phyloP scores from a whole-genome alignment of 2,888 invertebrate genomes.

The Trachelus stipa region DNA sequence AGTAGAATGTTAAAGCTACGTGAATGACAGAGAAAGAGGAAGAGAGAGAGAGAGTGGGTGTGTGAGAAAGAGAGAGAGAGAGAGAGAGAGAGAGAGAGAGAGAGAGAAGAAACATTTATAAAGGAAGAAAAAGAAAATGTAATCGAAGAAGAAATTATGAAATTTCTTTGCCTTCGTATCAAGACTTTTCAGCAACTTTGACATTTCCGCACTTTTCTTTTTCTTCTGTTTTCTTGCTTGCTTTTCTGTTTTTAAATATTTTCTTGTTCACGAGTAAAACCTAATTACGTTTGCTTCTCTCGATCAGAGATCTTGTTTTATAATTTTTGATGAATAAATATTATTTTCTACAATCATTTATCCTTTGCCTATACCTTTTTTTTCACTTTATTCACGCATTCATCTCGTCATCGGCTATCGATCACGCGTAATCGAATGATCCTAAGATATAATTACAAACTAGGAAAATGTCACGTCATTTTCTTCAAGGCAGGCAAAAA shows the following conservation, averaged over 20 bases:
- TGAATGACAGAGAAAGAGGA: neutral
- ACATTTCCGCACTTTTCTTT: neutral
- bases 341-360: neutral
- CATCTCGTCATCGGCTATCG: neutral
- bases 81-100: too few relatives aligned
- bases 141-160: neutral
- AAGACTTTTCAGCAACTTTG: neutral
- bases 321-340: neutral
- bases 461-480: neutral
- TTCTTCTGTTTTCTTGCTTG: neutral
- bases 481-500: neutral
- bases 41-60: too few relatives aligned
- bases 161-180: neutral
- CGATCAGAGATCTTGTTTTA: neutral
- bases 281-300: neutral
- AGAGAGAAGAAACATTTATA: neutral
- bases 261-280: neutral
- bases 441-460: neutral
- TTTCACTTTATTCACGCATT: neutral
- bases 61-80: too few relatives aligned
- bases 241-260: neutral
- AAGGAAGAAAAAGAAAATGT: neutral
- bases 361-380: neutral
- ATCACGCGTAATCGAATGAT: neutral
- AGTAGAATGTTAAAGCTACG: constrained; percentile 11